These are phyloP conservation scores for Drosophila multiciliata DNA, from an alignment of 2,888 invertebrate genomes.

Conservation along the genomic window DNA sequence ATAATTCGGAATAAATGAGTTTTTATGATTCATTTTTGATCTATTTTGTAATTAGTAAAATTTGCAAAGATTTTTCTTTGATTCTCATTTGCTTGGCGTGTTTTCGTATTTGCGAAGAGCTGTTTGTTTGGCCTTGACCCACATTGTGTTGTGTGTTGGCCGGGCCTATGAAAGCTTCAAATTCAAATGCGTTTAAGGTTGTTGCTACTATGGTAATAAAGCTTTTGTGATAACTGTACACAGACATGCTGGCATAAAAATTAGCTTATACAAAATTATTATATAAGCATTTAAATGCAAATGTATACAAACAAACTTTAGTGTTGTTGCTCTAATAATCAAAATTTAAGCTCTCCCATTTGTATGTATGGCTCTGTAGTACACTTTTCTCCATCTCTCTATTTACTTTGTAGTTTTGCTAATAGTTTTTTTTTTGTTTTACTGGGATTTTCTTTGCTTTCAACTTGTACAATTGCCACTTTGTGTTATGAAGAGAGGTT, in stretches of 20 bases:
- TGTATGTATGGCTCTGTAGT: conserved; percentile 44
- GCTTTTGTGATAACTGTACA: conserved; percentile 55
- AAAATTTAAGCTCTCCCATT: conserved; percentile 37
- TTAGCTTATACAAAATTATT: conserved; percentile 37
- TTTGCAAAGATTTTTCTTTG: neutral
- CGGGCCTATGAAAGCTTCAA: conserved; percentile 46
- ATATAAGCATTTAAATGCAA: conserved; percentile 22
- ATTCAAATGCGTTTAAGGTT: conserved; percentile 43
- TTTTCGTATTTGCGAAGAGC: conserved; percentile 14
- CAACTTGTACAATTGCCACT: conserved; percentile 52
- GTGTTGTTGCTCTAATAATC: conserved; percentile 27
- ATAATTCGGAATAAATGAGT: conserved; percentile 24
- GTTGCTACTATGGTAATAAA: conserved; percentile 32
- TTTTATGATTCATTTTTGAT: conserved; percentile 18
- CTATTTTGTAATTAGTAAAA: neutral
- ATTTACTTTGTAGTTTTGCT: conserved; percentile 60
- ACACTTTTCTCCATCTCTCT: conserved; percentile 32
- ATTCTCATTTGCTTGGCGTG: neutral
- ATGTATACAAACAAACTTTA: conserved; percentile 26
- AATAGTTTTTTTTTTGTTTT: conserved; percentile 31
- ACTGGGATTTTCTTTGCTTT: conserved; percentile 54
- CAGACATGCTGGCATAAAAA: conserved; percentile 16
- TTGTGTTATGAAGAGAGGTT: neutral
- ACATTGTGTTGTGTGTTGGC: conserved; percentile 46
- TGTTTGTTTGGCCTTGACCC: conserved; percentile 75